These are phyloP conservation scores for Enteromius afrohamiltoni DNA, from an alignment of 2,797 vertebrate genomes.

Conservation along the genomic window DNA sequence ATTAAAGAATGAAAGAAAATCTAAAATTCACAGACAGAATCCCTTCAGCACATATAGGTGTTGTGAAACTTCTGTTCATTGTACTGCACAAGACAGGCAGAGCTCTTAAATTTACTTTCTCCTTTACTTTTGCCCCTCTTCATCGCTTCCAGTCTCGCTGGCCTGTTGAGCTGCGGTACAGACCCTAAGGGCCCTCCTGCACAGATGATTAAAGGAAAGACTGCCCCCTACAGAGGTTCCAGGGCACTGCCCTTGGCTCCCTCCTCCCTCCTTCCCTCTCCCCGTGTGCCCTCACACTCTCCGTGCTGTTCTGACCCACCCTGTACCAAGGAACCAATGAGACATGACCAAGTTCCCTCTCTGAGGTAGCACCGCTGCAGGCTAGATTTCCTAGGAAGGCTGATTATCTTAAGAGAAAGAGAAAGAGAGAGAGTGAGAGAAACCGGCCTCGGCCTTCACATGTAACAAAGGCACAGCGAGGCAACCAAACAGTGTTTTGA, in stretches of 20 bases:
- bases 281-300: conserved; percentile 45
- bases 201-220: conserved; percentile 63
- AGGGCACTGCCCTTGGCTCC: conserved; percentile 59
- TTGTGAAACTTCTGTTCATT: neutral
- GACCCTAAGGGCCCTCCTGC: conserved; percentile 46
- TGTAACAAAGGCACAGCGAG: conserved; percentile 67
- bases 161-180: conserved; percentile 49
- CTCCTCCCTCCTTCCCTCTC: conserved; percentile 48
- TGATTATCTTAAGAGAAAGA: conserved; percentile 62
- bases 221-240: conserved; percentile 66
- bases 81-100: neutral
- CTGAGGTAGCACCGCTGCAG: conserved; percentile 59
- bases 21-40: neutral
- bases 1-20: neutral
- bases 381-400: conserved; percentile 59
- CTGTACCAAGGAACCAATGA: conserved; percentile 60
- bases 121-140: conserved; percentile 37
- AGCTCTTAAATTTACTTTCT: conserved; percentile 21
- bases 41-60: neutral
- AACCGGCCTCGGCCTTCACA: conserved; percentile 54
- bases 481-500: conserved; percentile 74
- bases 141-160: conserved; percentile 41
- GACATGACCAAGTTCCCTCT: conserved; percentile 66
- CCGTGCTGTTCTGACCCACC: conserved; percentile 58
- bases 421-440: conserved; percentile 36